Base-by-base conservation (phyloP, 2,113 vertebrate species). In the Amia ocellicauda region DNA sequence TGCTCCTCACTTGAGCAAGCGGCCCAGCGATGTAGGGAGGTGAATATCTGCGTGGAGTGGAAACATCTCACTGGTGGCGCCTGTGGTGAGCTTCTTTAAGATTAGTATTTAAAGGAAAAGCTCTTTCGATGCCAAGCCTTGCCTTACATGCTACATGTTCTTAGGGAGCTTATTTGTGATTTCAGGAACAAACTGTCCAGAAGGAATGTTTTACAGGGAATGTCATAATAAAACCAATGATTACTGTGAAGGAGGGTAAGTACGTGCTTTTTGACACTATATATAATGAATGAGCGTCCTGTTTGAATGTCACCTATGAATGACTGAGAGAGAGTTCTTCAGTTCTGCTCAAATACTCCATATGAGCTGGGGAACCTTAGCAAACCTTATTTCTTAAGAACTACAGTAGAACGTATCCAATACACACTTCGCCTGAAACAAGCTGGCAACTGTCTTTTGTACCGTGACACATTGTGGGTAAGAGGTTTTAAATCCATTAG, bases 181-280 rank as follows among this genome's bases (percentile, higher is more conserved):
- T 84, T 64, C 51, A 87, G 83, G 42, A 41, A 23, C 70, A 9
- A 0, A 0, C 0, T 89, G 88, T 70, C 24, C 57, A 2, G 0
- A 71, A 3, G 84, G 75, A 47, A 60, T 80, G 72, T 60, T 81
- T 29, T 81, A 72, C 61, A 53, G 59, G 7, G 80, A 86, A 63
- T 86, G 80, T 43, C 62, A 1, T 1, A 0, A 45, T 13, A 73
- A 64, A 43, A 24, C 67, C n/a, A 69, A 81, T 58, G 68, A 72
- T 60, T 74, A 76, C 70, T 89, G 88, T 59, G 24, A 51, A 22
- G 72, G 74, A 73, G 71, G 82, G 88, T 89, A 52, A 69, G 82
- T 43, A 45, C 36, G 14, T n/a, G n/a, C n/a, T n/a, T n/a, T n/a
- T n/a, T n/a, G n/a, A n/a, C n/a, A n/a, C n/a, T n/a, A n/a, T n/a